Conservation (phyloP, 2,113 vertebrate genomes). For the Mionectes macconnelli region DNA sequence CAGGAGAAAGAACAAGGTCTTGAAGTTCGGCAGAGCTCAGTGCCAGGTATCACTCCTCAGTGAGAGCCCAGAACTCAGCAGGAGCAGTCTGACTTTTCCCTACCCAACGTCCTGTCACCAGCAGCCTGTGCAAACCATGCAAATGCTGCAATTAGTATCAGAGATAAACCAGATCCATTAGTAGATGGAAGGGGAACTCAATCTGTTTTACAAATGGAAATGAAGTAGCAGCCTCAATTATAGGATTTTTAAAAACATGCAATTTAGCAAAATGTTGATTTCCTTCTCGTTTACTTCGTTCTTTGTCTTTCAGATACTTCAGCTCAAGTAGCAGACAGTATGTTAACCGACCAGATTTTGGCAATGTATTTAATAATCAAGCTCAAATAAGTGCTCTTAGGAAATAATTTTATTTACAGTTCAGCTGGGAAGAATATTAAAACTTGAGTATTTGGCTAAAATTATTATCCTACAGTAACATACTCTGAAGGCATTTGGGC, state of each 20-base stretch:
- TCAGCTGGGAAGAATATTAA: slow-evolving; percentile 64
- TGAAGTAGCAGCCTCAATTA: slow-evolving; percentile 69
- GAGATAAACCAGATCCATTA: slow-evolving; percentile 66
- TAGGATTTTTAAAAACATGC: slow-evolving; percentile 66
- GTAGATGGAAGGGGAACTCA: slow-evolving; percentile 60
- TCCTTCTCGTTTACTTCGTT: slow-evolving; percentile 61
- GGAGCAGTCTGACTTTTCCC: slow-evolving; percentile 37
- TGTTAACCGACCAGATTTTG: slow-evolving; percentile 64
- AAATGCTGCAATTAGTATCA: slow-evolving; percentile 67
- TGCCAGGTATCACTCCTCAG: neutral
- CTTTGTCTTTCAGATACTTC: slow-evolving; percentile 65
- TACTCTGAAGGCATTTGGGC: slow-evolving; percentile 24
- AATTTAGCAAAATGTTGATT: slow-evolving; percentile 71
- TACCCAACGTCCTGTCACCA: slow-evolving; percentile 17
- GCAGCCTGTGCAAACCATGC: slow-evolving; percentile 19
- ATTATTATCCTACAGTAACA: slow-evolving; percentile 33
- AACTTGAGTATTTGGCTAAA: slow-evolving; percentile 37
- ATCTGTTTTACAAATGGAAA: slow-evolving; percentile 71
- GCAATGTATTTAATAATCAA: slow-evolving; percentile 67
- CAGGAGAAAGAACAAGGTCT: neutral
- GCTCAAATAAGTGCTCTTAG: slow-evolving; percentile 65
- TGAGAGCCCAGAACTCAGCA: slow-evolving; percentile 42
- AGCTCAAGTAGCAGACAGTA: slow-evolving; percentile 59
- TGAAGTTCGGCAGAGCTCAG: neutral
- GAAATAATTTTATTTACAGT: slow-evolving; percentile 70